These are phyloP conservation scores for Elymnias hypermnestra DNA, from an alignment of 1,140 invertebrate genomes.

Conservation along the genomic window DNA sequence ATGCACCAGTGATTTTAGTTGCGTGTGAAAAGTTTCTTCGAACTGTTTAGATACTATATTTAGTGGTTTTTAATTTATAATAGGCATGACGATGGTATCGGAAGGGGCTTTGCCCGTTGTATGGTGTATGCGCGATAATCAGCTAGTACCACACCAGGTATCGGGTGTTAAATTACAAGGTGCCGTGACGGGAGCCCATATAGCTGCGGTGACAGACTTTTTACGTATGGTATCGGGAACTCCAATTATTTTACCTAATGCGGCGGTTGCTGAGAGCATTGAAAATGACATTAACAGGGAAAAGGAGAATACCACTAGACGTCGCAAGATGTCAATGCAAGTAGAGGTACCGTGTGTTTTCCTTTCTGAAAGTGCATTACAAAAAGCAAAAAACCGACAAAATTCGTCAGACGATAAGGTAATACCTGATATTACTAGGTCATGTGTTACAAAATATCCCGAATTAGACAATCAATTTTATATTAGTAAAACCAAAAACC, in stretches of 20 bases:
- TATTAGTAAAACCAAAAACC: slow-evolving; percentile 10
- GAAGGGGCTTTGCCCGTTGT: slow-evolving; percentile 77
- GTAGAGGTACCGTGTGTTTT: slow-evolving; percentile 74
- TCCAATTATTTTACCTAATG: slow-evolving; percentile 75
- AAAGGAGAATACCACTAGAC: slow-evolving; percentile 55
- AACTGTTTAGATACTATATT: slow-evolving; percentile 15
- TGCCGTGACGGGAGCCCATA: slow-evolving; percentile 78
- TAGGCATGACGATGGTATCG: slow-evolving; percentile 73
- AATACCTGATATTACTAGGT: slow-evolving; percentile 45
- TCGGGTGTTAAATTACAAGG: slow-evolving; percentile 79
- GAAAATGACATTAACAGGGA: slow-evolving; percentile 65
- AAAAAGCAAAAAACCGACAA: slow-evolving; percentile 61
- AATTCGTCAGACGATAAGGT: slow-evolving; percentile 64
- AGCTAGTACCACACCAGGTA: slow-evolving; percentile 79
- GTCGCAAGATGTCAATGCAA: slow-evolving; percentile 72
- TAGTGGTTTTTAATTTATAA: slow-evolving; percentile 24
- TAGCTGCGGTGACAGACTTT: slow-evolving; percentile 79
- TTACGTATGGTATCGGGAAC: slow-evolving; percentile 78
- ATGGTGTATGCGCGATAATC: slow-evolving; percentile 80
- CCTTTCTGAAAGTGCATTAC: slow-evolving; percentile 64
- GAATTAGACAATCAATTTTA: slow-evolving; percentile 18
- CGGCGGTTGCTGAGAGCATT: slow-evolving; percentile 55
- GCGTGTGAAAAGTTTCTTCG: slow-evolving; percentile 22
- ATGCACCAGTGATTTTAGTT: slow-evolving; percentile 42
- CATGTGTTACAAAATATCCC: slow-evolving; percentile 25